Percentiles rank a stretch among this genome's conserved stretches.
These are phyloP conservation scores for Brachionus paranguensis DNA, from an alignment of 1,140 invertebrate genomes.

Conservation along the genomic window DNA sequence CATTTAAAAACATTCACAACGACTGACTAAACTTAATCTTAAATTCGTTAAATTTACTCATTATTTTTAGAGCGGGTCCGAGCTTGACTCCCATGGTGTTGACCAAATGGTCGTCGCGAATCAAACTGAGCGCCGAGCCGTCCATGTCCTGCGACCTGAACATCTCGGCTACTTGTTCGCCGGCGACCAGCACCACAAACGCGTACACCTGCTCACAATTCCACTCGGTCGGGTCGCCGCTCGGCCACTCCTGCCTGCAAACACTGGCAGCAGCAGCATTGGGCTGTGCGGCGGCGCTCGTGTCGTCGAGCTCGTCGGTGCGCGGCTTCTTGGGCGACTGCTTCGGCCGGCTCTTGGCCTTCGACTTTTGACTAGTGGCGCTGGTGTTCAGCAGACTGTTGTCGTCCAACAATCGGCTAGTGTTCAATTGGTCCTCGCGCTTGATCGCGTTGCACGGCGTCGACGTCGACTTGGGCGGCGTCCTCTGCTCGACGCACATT, in stretches of 20 bases:
- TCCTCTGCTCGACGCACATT: neutral
- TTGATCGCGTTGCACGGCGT: neutral
- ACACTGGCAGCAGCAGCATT: neutral
- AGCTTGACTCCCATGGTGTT: constrained; percentile 35
- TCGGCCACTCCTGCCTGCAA: neutral
- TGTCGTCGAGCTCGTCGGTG: neutral
- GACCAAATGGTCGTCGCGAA: constrained; percentile 24
- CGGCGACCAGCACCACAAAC: neutral
- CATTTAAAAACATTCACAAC: neutral
- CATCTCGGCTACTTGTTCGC: constrained; percentile 16
- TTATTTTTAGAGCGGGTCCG: constrained; percentile 28
- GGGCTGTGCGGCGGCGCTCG: too few species aligned
- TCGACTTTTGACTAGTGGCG: neutral
- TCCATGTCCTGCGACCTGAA: constrained; percentile 25
- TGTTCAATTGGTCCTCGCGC: neutral
- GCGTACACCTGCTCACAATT: constrained; percentile 23
- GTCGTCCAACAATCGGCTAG: neutral
- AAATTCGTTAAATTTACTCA: constrained; percentile 38
- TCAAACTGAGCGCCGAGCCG: constrained; percentile 28
- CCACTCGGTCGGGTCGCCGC: constrained; percentile 31
- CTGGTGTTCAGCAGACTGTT: neutral
- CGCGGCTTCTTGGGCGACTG: neutral
- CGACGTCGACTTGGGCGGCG: neutral
- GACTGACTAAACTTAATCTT: constrained; percentile 12
- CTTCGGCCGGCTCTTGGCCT: neutral